Conservation (phyloP, 2,113 vertebrate species). For the Dermatemys mawii region DNA sequence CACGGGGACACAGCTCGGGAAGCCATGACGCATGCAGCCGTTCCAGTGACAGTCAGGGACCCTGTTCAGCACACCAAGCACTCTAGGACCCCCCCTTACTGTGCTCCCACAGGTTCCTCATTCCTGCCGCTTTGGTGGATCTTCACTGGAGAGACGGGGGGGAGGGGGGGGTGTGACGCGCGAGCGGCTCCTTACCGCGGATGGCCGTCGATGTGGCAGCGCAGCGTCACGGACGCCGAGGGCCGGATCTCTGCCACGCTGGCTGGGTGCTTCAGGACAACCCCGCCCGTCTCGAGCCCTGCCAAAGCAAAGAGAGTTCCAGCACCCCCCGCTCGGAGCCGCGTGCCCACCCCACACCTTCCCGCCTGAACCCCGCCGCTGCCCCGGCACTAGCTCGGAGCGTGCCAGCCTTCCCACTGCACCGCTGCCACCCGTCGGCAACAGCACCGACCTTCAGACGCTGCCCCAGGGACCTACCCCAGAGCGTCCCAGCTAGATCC, state of each 20-base stretch:
- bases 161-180: neutral
- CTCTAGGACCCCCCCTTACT: conserved; percentile 64
- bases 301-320: neutral
- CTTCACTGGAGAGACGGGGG: conserved; percentile 42
- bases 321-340: neutral
- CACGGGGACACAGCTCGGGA: neutral
- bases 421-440: too few species aligned
- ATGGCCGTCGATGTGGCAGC: conserved; percentile 95
- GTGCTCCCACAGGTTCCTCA: conserved; percentile 59
- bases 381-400: neutral
- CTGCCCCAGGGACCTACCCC: too few species aligned
- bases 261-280: conserved; percentile 89
- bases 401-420: too few species aligned
- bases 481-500: too few species aligned
- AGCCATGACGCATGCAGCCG: conserved; percentile 70
- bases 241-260: conserved; percentile 89
- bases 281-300: conserved; percentile 94
- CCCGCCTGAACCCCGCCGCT: neutral
- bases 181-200: conserved; percentile 86
- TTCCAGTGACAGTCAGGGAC: neutral
- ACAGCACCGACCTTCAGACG: neutral
- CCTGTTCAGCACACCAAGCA: conserved; percentile 56
- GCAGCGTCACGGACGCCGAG: conserved; percentile 85
- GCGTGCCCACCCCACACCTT: neutral
- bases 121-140: conserved; percentile 57